Percentiles rank a stretch among this genome's conserved stretches.
These are phyloP conservation scores for Drosophila ananassae DNA, from an alignment of 1,140 invertebrate species.

Conservation along the genomic window DNA sequence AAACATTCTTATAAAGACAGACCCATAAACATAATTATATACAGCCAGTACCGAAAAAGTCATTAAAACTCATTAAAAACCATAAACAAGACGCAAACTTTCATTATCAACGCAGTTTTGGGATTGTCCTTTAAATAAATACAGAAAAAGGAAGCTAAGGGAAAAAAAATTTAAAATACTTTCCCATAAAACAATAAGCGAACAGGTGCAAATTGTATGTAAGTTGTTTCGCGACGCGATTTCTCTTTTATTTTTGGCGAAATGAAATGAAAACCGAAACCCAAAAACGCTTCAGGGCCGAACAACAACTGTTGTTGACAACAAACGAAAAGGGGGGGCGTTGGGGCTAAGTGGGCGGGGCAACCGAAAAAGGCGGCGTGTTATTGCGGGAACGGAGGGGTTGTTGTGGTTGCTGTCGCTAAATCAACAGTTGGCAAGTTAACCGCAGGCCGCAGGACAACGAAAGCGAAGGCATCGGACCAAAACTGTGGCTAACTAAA, in stretches of 20 bases:
- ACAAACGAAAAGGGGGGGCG: constrained; percentile 3
- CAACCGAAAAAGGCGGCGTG: background rate
- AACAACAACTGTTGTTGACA: constrained; percentile 71
- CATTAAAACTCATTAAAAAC: constrained; percentile 71
- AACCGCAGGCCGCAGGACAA: constrained; percentile 45
- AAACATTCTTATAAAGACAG: background rate
- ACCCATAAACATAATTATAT: constrained; percentile 12
- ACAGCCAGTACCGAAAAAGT: constrained; percentile 9
- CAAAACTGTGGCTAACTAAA: constrained; percentile 34
- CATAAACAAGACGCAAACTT: constrained; percentile 63
- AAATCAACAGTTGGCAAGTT: constrained; percentile 77
- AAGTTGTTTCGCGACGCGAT: constrained; percentile 58
- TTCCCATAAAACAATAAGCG: constrained; percentile 31
- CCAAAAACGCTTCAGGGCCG: constrained; percentile 50
- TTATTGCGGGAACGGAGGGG: background rate
- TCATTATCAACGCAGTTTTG: constrained; percentile 55
- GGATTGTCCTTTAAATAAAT: constrained; percentile 54
- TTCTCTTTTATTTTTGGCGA: constrained; percentile 25
- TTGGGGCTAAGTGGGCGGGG: background rate
- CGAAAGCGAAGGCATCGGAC: constrained; percentile 17
- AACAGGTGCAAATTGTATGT: constrained; percentile 77
- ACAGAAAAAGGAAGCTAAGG: constrained; percentile 18
- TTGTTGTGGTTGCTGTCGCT: constrained; percentile 43
- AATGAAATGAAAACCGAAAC: constrained; percentile 60
- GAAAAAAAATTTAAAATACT: constrained; percentile 14